These are phyloP conservation scores for Caenorhabditis sp. DNA, from an alignment of 2,888 invertebrate species.

Conservation along the genomic window DNA sequence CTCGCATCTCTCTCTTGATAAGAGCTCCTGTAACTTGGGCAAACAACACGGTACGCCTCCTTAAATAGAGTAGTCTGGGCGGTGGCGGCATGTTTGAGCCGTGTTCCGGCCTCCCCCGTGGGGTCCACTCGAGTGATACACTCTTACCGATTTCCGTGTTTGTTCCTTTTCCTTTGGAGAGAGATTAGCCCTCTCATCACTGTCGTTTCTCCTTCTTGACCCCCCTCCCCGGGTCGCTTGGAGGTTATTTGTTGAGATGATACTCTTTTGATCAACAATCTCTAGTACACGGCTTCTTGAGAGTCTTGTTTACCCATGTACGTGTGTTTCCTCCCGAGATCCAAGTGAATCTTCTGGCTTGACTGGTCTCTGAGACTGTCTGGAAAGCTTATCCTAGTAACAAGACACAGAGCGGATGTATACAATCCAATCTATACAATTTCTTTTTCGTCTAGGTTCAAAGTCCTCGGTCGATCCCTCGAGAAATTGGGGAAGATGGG, in stretches of 20 bases:
- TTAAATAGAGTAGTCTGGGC: constrained; percentile 47
- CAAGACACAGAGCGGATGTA: not conserved
- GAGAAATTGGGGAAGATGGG: too few relatives aligned
- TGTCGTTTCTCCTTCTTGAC: constrained; percentile 43
- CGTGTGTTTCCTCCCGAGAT: not conserved
- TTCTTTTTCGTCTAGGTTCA: constrained; percentile 7
- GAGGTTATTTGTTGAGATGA: constrained; percentile 46
- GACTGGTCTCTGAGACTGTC: constrained; percentile 2
- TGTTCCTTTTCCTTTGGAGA: constrained; percentile 38
- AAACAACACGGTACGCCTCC: constrained; percentile 52
- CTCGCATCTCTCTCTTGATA: too few relatives aligned
- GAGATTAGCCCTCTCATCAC: constrained; percentile 59
- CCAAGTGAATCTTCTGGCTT: not conserved
- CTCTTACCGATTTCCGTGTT: constrained; percentile 68
- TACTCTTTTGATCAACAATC: constrained; percentile 47
- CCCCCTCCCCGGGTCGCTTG: too few relatives aligned
- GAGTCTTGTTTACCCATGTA: constrained; percentile 8
- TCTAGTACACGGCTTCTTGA: not conserved
- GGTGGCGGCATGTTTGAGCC: constrained; percentile 51
- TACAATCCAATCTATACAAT: constrained; percentile 12
- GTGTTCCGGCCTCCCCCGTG: constrained; percentile 34
- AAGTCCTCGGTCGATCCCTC: too few relatives aligned
- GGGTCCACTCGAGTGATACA: constrained; percentile 60
- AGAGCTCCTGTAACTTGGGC: constrained; percentile 55
- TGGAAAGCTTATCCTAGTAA: not conserved